phyloP scores from a whole-genome alignment of 2,888 invertebrate genomes.

The Molanna angustata region DNA sequence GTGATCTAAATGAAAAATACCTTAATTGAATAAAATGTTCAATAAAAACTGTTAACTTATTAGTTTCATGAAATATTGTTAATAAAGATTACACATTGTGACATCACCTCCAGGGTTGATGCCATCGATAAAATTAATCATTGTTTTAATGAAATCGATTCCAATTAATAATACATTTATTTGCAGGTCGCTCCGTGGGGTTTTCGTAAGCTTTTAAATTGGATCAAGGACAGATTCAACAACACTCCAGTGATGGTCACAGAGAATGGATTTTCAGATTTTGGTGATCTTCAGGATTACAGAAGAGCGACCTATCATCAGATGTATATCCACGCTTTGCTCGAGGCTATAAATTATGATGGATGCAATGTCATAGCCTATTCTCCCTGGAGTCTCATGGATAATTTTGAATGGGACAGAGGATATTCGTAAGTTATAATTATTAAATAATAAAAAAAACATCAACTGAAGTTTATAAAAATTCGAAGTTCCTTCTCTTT shows the following conservation, averaged over 20 bases:
- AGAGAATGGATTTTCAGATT: constrained; percentile 57
- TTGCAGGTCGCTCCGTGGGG: constrained; percentile 58
- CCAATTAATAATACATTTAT: too few species aligned
- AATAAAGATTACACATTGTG: too few species aligned
- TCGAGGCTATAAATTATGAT: constrained; percentile 56
- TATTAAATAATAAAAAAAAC: too few species aligned
- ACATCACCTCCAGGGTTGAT: too few species aligned
- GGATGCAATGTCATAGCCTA: constrained; percentile 66
- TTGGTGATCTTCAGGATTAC: constrained; percentile 50
- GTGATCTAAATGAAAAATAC: too few species aligned
- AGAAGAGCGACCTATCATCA: constrained; percentile 59
- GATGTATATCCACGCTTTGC: constrained; percentile 49
- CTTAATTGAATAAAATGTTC: too few species aligned
- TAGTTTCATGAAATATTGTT: too few species aligned
- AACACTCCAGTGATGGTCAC: constrained; percentile 55
- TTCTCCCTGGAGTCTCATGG: constrained; percentile 79
- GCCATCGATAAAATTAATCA: too few species aligned
- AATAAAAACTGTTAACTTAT: too few species aligned
- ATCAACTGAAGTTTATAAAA: too few species aligned
- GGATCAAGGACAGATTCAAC: constrained; percentile 54
- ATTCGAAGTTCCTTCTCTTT: too few species aligned
- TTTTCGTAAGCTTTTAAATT: constrained; percentile 54
- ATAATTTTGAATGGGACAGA: constrained; percentile 79
- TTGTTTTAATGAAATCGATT: too few species aligned
- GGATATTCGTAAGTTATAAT: constrained; percentile 68